Base-by-base conservation (phyloP, 2,888 invertebrate genomes). In the Geotrupes spiniger region DNA sequence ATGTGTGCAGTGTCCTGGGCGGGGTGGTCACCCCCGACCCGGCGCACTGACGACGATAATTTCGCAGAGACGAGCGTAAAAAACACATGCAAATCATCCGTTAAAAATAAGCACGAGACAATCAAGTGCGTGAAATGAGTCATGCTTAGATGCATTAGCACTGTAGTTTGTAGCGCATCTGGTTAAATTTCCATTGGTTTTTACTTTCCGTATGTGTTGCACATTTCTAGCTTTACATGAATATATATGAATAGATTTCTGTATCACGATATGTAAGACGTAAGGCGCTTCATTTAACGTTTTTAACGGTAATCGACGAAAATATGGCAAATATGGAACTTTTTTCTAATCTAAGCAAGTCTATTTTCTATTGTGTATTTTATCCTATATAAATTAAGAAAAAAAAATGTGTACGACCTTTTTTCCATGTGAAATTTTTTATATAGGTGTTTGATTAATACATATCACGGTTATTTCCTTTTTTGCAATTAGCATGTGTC, bases 361-460 rank as follows among this genome's bases (percentile, higher is more conserved):
- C 12, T 33, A 33, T 33, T 33, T 33, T 33, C 33, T 33, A 33
- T 33, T 33, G 33, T 33, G 33, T 33, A 33, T 33, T 33, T 33
- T 33, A 10, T 33, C 33, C 15, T 33, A 33, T 8, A 33, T n/a
- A 10, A 33, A 33, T n/a, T 33, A 10, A 14, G 11, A 9, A 33
- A 33, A 33, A 15, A 33, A 33, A 33, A 33, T 33, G 11, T 33
- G 33, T 33, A 33, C 33, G 15, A 12, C 33, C 33, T 33, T 33
- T 33, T 64, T 66, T 64, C 61, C 60, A 63, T 64, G 63, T 66
- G 60, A 61, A 63, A 62, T 63, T 68, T 33, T 66, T 65, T 65
- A 64, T 63, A 66, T 69, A 67, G 68, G 61, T 66, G 66, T 69
- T 69, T 68, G 55, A 68, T 68, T 64, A 62, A 67, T 66, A 69